Evolutionary conservation across 1,140 invertebrate genomes (phyloP), one percentile per base, ranked within the genome.

Genomic region (Galleria mellonella): DNA sequence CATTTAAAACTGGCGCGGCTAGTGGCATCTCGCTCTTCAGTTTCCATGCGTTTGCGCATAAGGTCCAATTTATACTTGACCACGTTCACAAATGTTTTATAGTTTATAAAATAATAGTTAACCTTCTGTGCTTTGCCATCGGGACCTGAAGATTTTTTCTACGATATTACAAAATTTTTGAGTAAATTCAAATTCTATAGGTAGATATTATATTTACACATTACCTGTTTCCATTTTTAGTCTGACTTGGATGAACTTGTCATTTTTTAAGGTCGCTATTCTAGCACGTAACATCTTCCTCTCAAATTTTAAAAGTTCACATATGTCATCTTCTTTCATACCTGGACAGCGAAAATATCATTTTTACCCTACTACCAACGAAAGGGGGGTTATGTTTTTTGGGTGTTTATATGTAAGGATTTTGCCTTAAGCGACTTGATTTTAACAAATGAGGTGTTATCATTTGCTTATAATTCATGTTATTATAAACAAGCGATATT

Each of bases 91-190:
- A 98, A 98, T 10, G 92, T 94, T 89, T 97, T 97, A 76, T 98
- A 98, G 86, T 98, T 98, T 51, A 99, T 98, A 69, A 97, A 98
- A 82, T 98, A 98, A 86, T 98, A 98, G 78, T 98, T 98, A 6
- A 98, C 96, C 90, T 97, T 95, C 67, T 97, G 96, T 11, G 96
- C 95, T 89, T 97, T 97, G n/a, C 96, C 95, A 88, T 98, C 97
- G 2, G 90, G 88, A 15, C 96, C 86, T 87, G 43, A 13, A 71
- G 17, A 61, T 41, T 11, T 23, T 3, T 6, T 23, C 17, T 23
- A 23, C 17, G 2, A 6, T 6, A 23, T 23, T 23, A 23, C 6
- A 3, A 3, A 23, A 23, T 23, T 3, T 23, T 6, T 23, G 6
- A 6, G 17, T 23, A 23, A 23, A 23, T 23, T 23, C 6, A 23